Percentiles rank a stretch among this genome's conserved stretches.
Conservation (phyloP, 1,140 invertebrate genomes). For the Lepidurus couesii region DNA sequence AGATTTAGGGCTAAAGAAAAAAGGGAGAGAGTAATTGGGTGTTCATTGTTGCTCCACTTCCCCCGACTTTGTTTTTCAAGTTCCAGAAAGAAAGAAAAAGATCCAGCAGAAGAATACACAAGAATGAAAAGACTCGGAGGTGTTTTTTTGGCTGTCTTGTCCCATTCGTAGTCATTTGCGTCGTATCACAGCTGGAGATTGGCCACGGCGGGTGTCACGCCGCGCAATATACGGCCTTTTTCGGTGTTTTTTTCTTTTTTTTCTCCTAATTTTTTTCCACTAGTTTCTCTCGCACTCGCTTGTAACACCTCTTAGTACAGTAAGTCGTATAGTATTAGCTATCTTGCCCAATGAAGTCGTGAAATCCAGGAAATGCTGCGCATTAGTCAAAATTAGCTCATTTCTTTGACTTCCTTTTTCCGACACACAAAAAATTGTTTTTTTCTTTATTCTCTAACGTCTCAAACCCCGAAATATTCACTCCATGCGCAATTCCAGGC, state of each 20-base stretch:
- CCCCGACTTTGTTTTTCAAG: no score
- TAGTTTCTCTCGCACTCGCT: neutral
- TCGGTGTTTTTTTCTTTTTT: neutral
- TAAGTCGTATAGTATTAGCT: no score
- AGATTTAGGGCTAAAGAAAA: no score
- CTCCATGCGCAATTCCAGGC: neutral
- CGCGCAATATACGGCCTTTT: neutral
- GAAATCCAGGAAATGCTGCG: conserved; percentile 18
- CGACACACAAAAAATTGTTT: neutral
- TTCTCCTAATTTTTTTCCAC: neutral
- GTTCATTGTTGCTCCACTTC: no score
- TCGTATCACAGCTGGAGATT: neutral
- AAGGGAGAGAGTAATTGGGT: no score
- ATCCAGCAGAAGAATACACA: no score
- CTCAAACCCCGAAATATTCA: no score
- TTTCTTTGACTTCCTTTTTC: neutral
- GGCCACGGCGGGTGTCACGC: conserved; percentile 19
- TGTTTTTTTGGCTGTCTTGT: neutral
- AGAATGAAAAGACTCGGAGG: no score
- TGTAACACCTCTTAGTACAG: no score
- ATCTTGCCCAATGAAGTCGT: neutral
- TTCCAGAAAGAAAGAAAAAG: no score
- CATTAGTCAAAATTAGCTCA: conserved; percentile 12
- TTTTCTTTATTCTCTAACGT: neutral
- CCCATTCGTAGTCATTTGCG: conserved; percentile 5